Base-by-base conservation (phyloP, 2,888 invertebrate genomes). In the Agrotis clavis region DNA sequence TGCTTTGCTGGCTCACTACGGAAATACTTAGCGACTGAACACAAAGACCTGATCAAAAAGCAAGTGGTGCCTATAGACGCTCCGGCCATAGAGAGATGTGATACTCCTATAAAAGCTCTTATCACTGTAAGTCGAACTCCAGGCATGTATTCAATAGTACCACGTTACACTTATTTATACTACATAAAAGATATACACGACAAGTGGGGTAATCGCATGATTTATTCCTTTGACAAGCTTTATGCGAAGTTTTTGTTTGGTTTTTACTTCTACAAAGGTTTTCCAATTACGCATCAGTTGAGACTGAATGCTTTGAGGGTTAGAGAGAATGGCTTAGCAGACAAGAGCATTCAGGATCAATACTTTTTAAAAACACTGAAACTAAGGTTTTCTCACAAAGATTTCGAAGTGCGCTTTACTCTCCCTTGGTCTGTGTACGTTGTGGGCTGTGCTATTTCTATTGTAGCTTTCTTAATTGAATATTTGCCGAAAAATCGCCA, bases 1-100 rank as follows among this genome's bases (percentile, higher is more conserved):
- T 95, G 95, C 54, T 68, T 94, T 3, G 90, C 92, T 81, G 1
- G n/a, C 0, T 81, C 81, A 1, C 77, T 93, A 41, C 65, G 67
- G n/a, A 68, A 65, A 3, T 82, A 79, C 21, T 71, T 85, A 18
- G 53, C 21, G 7, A 70, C 73, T 19, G 85, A 83, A 41, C 57
- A 54, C 1, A 61, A 63, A 16, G n/a, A 47, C 4, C 14, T n/a
- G 1, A 4, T 9, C 19, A 61, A 7, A 2, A 67, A 57, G 11
- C 35, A 11, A 25, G 14, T 25, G 16, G 35, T 53, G 13, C 19
- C 57, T n/a, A 18, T 59, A 35, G 6, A 13, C 0, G 48, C 19
- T 16, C 48, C 9, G 1, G 48, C 50, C 0, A 30, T 9, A 4
- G n/a, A 71, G 48, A 84, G 75, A 11, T 89, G 89, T 56, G 54